Evolutionary conservation across 2,888 invertebrate species (phyloP), one percentile per base, ranked within the genome.

Genomic region (Xylophagus ater): DNA sequence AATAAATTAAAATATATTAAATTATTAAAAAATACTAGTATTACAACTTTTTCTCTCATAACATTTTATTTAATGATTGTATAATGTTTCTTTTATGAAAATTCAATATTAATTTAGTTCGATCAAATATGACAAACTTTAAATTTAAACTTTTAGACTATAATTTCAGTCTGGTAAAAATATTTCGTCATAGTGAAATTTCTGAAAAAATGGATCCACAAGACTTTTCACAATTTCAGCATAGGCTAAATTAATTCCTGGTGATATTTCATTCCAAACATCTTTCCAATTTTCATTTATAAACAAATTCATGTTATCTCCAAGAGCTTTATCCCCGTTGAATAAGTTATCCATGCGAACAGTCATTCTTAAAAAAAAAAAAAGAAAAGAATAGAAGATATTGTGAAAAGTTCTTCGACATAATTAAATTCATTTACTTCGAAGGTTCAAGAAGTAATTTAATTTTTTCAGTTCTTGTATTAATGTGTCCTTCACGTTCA

Each of bases 261-360:
- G 38, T 17, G 25, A 25, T 14, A 36, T 13, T 49, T 76, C 75
- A 44, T 68, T 69, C 62, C 74, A 74, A 2, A 76, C 67, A 2
- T 72, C 54, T 4, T 72, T 69, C 1, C 73, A 67, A 50, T 76
- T 74, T 37, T 71, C 66, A 51, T 74, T 74, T 13, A 76, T 56
- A 58, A 74, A 73, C 14, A 53, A 47, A 46, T 74, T 74, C 71
- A 75, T 71, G 48, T 70, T 69, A 13, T 71, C 68, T 29, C 73
- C 72, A 2, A 75, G 62, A 10, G 60, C 43, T 43, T 66, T 65
- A 53, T 74, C 71, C 0, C 72, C 73, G 37, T 72, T 69, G 58
- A 71, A 78, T 1, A 79, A 66, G 51, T 78, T 76, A 10, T 72
- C 67, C 53, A 78, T 77, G 10, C 40, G 14, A 9, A 42, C 28